Evolutionary conservation across 2,113 vertebrate genomes (phyloP).

Genomic region (Phalacrocorax carbo): DNA sequence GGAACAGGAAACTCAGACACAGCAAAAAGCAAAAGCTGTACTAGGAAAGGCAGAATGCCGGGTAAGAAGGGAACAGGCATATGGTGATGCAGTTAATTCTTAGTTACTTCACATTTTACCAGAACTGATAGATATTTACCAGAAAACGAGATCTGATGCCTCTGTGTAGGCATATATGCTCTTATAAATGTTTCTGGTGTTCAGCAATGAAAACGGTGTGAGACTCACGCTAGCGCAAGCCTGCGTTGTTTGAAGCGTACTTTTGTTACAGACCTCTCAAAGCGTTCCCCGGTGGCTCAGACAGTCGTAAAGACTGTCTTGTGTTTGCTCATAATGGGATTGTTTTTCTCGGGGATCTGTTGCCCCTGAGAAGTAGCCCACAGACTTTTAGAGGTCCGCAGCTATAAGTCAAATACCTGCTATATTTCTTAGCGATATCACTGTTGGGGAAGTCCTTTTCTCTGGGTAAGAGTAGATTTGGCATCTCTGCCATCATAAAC

Average conservation of each 20-base stretch:
- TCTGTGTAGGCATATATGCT: background rate
- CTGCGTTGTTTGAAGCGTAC: background rate
- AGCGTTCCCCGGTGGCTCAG: background rate
- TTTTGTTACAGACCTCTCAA: background rate
- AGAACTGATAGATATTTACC: conserved; percentile 17
- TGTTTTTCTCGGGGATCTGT: background rate
- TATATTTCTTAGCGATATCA: background rate
- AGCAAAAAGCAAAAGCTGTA: background rate
- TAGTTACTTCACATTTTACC: background rate
- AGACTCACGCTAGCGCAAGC: background rate
- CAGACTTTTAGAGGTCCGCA: background rate
- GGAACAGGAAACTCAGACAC: conserved; percentile 7
- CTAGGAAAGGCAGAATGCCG: background rate
- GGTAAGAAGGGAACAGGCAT: background rate
- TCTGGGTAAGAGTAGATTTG: background rate
- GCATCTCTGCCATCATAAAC: background rate
- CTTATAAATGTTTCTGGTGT: background rate
- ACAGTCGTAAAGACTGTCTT: background rate
- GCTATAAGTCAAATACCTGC: background rate
- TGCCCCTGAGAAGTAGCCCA: background rate
- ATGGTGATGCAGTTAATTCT: background rate
- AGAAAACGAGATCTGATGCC: conserved; percentile 29
- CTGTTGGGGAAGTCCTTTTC: background rate
- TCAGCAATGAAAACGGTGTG: background rate
- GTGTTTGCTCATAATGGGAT: background rate